Base-by-base conservation (phyloP, 2,113 vertebrate species). In the Pseudorhombus dupliciocellatus region DNA sequence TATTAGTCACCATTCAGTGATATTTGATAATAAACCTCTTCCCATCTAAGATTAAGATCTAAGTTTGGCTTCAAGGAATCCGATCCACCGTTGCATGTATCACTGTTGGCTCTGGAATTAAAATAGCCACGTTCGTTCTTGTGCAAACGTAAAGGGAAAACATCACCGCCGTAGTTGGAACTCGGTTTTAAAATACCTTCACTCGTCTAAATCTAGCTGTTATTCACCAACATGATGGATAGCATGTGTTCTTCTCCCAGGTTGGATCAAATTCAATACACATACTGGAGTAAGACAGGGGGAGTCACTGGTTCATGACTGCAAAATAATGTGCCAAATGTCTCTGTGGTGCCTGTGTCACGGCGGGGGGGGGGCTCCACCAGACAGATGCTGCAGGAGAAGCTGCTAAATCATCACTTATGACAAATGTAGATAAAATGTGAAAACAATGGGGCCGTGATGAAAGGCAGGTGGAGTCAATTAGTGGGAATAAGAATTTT, bases 1-100 rank as follows among this genome's bases (percentile, higher is more conserved):
- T 79, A 66, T 79, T 79, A 77, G 79, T 83, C 73, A 73, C 73
- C 66, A 57, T 83, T 56, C 56, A 86, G 64, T 79, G 73, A 71
- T 59, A 86, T 59, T 52, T 51, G 71, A 77, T 71, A 54, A 30
- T 12, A 40, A 56, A 70, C 24, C 24, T 50, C 5, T 50, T 69
- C 21, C 60, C 46, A 70, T 70, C 60, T 72, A 44, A 70, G 31
- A 63, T 70, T 72, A 44, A 70, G 31, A 63, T 70, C 48, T 70
- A 11, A 61, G 25, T 26, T 37, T 37, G 6, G 24, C 31, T 40
- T 72, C 5, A 60, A 14, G 40, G 46, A 76, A 31, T 26, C 15
- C 55, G 69, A 66, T 34, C 55, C 57, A 66, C 44, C 2, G 1
- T 57, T 71, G 34, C 25, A 22, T 52, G 51, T 14, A 37, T 56